phyloP scores from a whole-genome alignment of 2,888 invertebrate genomes.

The Conistra vaccinii region DNA sequence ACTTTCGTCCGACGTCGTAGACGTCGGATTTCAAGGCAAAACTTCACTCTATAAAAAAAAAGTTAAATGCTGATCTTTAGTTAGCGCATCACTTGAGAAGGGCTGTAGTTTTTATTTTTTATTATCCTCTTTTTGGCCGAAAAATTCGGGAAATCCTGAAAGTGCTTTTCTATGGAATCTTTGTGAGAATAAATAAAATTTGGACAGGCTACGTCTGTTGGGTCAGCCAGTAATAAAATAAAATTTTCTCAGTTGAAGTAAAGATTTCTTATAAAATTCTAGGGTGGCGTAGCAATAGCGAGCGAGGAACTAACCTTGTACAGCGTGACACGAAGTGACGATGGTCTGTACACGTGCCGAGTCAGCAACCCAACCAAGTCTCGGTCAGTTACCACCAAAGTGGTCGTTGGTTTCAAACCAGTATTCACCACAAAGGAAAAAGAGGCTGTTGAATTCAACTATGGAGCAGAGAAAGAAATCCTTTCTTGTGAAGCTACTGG shows the following conservation, averaged over 20 bases:
- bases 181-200: no score
- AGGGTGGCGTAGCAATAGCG: slow-evolving; percentile 68
- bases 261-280: not conserved
- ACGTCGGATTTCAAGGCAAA: no score
- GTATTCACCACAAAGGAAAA: slow-evolving; percentile 66
- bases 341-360: slow-evolving; percentile 78
- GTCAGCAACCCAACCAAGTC: slow-evolving; percentile 69
- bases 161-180: no score
- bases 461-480: slow-evolving; percentile 44
- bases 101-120: no score
- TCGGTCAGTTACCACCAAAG: slow-evolving; percentile 60
- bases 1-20: no score
- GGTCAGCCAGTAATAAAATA: not conserved
- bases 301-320: slow-evolving; percentile 65
- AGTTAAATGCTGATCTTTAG: not conserved
- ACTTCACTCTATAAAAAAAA: not conserved
- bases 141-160: no score
- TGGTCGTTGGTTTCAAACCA: slow-evolving; percentile 74
- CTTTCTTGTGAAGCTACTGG: slow-evolving; percentile 74
- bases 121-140: no score
- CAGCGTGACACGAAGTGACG: slow-evolving; percentile 64
- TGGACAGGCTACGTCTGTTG: not conserved
- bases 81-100: no score
- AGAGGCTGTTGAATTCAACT: slow-evolving; percentile 64
- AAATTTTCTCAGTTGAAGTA: no score